These are phyloP conservation scores for Ptychodera flava DNA, from an alignment of 35 echinoderm and acorn worm genomes.

Conservation along the genomic window DNA sequence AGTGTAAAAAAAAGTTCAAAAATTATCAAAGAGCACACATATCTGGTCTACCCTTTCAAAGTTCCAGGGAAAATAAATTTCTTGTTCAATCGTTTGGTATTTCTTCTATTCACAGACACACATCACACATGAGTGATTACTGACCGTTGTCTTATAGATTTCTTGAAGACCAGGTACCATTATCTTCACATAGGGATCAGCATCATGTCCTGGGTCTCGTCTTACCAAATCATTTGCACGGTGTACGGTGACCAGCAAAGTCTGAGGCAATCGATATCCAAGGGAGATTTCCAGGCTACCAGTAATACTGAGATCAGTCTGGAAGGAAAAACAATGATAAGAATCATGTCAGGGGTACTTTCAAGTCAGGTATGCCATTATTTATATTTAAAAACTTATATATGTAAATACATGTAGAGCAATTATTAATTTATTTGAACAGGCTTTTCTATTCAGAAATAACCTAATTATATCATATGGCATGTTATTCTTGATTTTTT, in stretches of 20 bases:
- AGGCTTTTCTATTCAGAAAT: too few relatives aligned
- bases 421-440: too few relatives aligned
- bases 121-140: too few relatives aligned
- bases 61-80: too few relatives aligned
- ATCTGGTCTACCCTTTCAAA: too few relatives aligned
- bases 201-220: constrained; percentile 48
- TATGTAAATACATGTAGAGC: too few relatives aligned
- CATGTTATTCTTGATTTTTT: background rate
- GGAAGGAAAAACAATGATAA: background rate
- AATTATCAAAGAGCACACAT: too few relatives aligned
- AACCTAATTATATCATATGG: too few relatives aligned
- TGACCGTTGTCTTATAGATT: constrained; percentile 55
- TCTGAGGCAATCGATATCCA: constrained; percentile 70
- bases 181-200: constrained; percentile 85
- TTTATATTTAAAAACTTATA: background rate
- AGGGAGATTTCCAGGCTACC: constrained; percentile 63
- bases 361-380: background rate
- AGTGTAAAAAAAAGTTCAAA: too few relatives aligned
- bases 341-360: background rate
- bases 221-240: constrained; percentile 41
- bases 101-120: too few relatives aligned
- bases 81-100: too few relatives aligned
- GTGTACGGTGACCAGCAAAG: constrained; percentile 55
- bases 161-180: constrained; percentile 73
- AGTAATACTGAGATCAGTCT: constrained; percentile 84